A percentile compares a stretch with the other conserved stretches of the same genome.
phyloP scores from a whole-genome alignment of 2,888 invertebrate genomes.

The Pelosia muscerda region DNA sequence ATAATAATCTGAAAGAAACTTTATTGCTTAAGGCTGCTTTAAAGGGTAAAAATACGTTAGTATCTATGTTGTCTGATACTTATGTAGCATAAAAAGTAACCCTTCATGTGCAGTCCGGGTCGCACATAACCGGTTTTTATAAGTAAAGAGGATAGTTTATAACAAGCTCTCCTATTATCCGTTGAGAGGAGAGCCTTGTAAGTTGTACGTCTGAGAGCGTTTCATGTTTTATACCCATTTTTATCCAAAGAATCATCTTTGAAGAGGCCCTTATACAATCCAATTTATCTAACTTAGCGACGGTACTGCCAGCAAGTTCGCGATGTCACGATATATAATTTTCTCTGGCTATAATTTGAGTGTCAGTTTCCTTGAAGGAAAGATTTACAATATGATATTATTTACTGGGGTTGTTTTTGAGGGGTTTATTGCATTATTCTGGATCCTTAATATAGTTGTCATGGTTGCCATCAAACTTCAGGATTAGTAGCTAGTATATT shows the following conservation, averaged over 20 bases:
- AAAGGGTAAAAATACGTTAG: too few species aligned
- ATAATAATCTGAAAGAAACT: too few species aligned
- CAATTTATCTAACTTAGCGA: conserved; percentile 41
- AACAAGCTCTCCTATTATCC: conserved; percentile 14
- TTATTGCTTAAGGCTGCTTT: too few species aligned
- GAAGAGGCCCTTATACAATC: conserved; percentile 23
- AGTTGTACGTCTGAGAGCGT: conserved; percentile 5
- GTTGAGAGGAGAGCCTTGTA: conserved; percentile 9
- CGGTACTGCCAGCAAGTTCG: conserved; percentile 13
- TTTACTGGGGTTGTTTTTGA: neutral
- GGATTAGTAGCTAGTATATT: too few species aligned
- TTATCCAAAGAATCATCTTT: conserved; percentile 23
- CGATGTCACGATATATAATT: conserved; percentile 24
- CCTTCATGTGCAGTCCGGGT: neutral
- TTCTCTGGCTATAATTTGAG: conserved; percentile 23
- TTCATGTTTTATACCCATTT: conserved; percentile 21
- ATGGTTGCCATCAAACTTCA: neutral
- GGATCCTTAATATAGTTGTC: neutral
- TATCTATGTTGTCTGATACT: too few species aligned
- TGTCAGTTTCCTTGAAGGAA: conserved; percentile 18
- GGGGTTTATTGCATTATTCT: neutral
- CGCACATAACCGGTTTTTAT: neutral
- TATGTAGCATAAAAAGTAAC: too few species aligned
- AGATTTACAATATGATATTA: neutral
- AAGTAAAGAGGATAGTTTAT: neutral